Evolutionary conservation across 2,888 invertebrate genomes (phyloP), one percentile per base, ranked within the genome.

Genomic region (Epinotia brunnichana): DNA sequence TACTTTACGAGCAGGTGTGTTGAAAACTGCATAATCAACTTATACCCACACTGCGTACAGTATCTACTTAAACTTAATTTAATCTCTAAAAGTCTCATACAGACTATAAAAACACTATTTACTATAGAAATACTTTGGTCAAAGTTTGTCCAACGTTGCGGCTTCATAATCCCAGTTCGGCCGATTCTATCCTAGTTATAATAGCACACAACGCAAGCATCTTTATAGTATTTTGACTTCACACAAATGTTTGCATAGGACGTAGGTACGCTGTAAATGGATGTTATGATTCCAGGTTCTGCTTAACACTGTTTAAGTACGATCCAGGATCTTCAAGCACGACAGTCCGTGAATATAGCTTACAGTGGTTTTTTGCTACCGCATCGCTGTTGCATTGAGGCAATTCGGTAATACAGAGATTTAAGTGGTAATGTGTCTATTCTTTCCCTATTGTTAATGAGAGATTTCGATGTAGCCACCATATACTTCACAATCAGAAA

Each of bases 91-190:
- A 17, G 24, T 63, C 63, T 48, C 10, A 35, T 17, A 39, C 39
- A 61, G 44, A 3, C 44, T 61, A 44, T 61, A 64, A 53, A 51
- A 53, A 48, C 17, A 48, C 56, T 62, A 62, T 24, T 62, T 63
- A 35, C 53, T 53, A 21, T 39, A 64, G 54, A 54, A 64, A 64
- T 39, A 54, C 3, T 60, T 48, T 51, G 39, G 39, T 29, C 19
- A 61, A 61, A 44, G 67, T 68, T 69, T 5, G n/a, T 39, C 1
- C 35, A 53, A n/a, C n/a, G 21, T 13, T 61, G 39, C 11, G 59
- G 64, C 39, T 70, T 60, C 41, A 66, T 53, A 71, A 71, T 60
- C 53, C 41, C 44, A 11, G 48, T 29, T 59, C 29, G 39, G 39
- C 19, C 53, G 35, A 60, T 60, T 44, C 15, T 53, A 64, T 59